Conservation (phyloP, 2,888 invertebrate species). For the Acanthoscelides obtectus region DNA sequence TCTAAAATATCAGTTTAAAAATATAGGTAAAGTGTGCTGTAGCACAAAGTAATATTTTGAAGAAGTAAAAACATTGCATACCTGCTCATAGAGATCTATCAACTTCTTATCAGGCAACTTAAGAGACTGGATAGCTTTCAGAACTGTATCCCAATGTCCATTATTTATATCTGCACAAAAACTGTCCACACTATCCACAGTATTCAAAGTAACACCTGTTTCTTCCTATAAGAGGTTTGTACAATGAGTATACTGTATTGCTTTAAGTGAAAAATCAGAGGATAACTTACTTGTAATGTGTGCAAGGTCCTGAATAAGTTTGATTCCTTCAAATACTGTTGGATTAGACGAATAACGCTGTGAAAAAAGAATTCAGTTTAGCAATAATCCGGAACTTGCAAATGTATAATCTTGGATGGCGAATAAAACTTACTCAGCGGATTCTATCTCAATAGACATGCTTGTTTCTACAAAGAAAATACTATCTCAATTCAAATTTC, state of each 20-base stretch:
- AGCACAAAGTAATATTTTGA: too few relatives aligned
- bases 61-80: conserved; percentile 37
- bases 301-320: conserved; percentile 89
- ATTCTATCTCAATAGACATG: conserved; percentile 91
- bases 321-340: conserved; percentile 97
- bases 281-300: conserved; percentile 70
- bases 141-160: conserved; percentile 98
- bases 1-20: conserved; percentile 50
- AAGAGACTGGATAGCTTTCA: conserved; percentile 93
- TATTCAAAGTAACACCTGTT: conserved; percentile 95
- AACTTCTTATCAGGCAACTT: conserved; percentile 97
- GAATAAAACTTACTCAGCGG: conserved; percentile 67
- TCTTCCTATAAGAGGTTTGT: conserved; percentile 70
- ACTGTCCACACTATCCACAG: conserved; percentile 97
- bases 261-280: not conserved
- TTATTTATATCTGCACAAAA: conserved; percentile 96
- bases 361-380: conserved; percentile 6
- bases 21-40: too few relatives aligned
- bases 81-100: conserved; percentile 96
- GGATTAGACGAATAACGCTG: conserved; percentile 95
- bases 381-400: too few relatives aligned
- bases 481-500: not conserved
- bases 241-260: conserved; percentile 4
- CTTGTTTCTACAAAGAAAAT: not conserved
- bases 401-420: too few relatives aligned